A percentile compares a stretch with the other conserved stretches of the same genome.
Conservation (phyloP, 2,797 vertebrate genomes). For the Carduelis carduelis region DNA sequence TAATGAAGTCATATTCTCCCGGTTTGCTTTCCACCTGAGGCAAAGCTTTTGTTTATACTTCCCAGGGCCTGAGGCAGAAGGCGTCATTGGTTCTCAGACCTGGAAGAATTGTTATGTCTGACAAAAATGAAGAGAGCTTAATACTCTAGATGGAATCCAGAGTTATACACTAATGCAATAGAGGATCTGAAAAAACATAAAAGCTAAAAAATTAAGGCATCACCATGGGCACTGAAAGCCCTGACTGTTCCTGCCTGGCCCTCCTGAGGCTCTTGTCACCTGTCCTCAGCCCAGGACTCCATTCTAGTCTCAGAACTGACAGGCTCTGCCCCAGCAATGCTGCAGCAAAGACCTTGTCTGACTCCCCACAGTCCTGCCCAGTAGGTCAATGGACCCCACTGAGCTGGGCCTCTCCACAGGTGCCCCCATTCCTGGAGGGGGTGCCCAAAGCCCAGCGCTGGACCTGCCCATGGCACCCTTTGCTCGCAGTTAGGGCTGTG, state of each 20-base stretch:
- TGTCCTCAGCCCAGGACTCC: neutral
- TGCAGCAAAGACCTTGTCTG: neutral
- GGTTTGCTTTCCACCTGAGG: rapidly evolving
- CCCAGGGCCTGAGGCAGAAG: neutral
- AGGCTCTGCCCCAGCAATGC: neutral
- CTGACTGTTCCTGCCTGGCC: too few species aligned
- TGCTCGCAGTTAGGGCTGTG: neutral
- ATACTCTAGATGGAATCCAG: neutral
- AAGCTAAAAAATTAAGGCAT: neutral
- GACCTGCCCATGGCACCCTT: neutral
- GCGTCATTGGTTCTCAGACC: neutral
- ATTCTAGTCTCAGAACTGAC: neutral
- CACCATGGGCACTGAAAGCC: neutral
- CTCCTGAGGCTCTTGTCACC: neutral
- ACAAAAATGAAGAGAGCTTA: neutral
- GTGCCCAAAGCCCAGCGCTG: neutral
- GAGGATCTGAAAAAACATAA: neutral
- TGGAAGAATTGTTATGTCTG: neutral
- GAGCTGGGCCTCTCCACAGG: rapidly evolving
- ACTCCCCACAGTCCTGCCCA: neutral
- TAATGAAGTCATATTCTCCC: too few species aligned
- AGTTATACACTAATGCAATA: neutral
- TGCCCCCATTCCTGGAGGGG: too few species aligned
- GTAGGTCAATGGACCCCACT: rapidly evolving
- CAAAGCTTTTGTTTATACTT: neutral